phyloP scores from a whole-genome alignment of 2,888 invertebrate species.

The Cristatella mucedo region DNA sequence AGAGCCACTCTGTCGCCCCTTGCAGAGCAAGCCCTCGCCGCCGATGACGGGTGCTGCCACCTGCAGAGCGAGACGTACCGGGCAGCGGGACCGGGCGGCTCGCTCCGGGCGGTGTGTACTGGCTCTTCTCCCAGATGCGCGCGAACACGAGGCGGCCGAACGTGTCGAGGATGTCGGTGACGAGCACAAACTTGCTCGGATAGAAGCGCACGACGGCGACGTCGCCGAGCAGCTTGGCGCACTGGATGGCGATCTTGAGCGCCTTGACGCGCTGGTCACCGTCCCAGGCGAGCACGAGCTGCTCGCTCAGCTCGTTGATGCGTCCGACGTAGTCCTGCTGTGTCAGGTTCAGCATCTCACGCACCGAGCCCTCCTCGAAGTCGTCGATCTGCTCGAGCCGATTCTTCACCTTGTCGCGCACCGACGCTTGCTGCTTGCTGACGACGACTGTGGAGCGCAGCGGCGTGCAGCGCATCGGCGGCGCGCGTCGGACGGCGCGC shows the following conservation, averaged over 20 bases:
- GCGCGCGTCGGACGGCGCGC: too few species aligned
- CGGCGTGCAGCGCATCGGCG: conserved; percentile 39
- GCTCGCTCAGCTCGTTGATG: conserved; percentile 76
- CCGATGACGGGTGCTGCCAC: too few species aligned
- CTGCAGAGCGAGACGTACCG: conserved; percentile 26
- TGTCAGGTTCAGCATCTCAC: conserved; percentile 70
- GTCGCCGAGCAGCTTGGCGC: conserved; percentile 78
- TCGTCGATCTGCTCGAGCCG: conserved; percentile 83
- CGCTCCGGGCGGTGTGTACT: conserved; percentile 41
- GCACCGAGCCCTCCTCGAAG: conserved; percentile 63
- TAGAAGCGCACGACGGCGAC: conserved; percentile 81
- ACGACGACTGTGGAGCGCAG: neutral
- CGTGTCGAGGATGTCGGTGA: conserved; percentile 85
- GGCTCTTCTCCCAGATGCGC: conserved; percentile 36
- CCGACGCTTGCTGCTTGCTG: conserved; percentile 27
- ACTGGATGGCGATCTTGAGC: conserved; percentile 85
- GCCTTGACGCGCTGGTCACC: conserved; percentile 76
- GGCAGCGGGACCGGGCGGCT: conserved; percentile 30
- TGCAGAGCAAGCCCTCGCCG: too few species aligned
- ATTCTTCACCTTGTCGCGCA: conserved; percentile 69
- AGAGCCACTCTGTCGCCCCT: too few species aligned
- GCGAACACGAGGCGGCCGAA: conserved; percentile 46
- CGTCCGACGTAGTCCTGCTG: conserved; percentile 78
- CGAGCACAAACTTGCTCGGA: conserved; percentile 89
- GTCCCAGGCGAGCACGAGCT: conserved; percentile 79